A percentile compares a stretch with the other conserved stretches of the same genome.
phyloP scores from a whole-genome alignment of 2,888 invertebrate genomes.

The Ethmia dodecea region DNA sequence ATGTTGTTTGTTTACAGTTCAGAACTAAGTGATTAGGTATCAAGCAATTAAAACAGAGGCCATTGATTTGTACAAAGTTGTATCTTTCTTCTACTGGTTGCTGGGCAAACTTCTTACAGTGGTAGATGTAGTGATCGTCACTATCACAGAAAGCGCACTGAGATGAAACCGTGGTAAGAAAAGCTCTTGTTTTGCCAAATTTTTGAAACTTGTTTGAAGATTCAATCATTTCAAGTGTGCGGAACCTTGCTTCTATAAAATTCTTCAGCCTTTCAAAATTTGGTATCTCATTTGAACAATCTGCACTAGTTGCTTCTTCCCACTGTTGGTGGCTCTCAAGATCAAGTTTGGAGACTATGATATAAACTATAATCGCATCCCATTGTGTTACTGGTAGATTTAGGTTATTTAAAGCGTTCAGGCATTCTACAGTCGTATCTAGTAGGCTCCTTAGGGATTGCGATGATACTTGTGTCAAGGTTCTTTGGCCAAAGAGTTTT shows the following conservation, averaged over 20 bases:
- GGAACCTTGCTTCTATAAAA: conserved; percentile 24
- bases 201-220: background rate
- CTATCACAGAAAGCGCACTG: conserved; percentile 1
- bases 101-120: conserved; percentile 1
- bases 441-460: conserved; percentile 15
- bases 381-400: conserved; percentile 9
- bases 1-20: background rate
- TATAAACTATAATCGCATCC: conserved; percentile 16
- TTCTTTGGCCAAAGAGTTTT: conserved; percentile 12
- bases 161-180: background rate
- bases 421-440: conserved; percentile 19
- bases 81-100: background rate
- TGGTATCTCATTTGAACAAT: conserved; percentile 12
- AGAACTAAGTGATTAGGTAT: background rate
- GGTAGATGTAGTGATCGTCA: background rate
- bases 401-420: conserved; percentile 14
- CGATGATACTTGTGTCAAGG: conserved; percentile 14
- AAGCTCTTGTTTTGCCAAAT: background rate
- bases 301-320: conserved; percentile 11
- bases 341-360: conserved; percentile 13
- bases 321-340: conserved; percentile 13
- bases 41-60: conserved; percentile 3
- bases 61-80: conserved; percentile 1
- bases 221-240: conserved; percentile 21
- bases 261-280: conserved; percentile 14